phyloP scores from a whole-genome alignment of 2,113 vertebrate genomes.

The Elephantulus edwardii region DNA sequence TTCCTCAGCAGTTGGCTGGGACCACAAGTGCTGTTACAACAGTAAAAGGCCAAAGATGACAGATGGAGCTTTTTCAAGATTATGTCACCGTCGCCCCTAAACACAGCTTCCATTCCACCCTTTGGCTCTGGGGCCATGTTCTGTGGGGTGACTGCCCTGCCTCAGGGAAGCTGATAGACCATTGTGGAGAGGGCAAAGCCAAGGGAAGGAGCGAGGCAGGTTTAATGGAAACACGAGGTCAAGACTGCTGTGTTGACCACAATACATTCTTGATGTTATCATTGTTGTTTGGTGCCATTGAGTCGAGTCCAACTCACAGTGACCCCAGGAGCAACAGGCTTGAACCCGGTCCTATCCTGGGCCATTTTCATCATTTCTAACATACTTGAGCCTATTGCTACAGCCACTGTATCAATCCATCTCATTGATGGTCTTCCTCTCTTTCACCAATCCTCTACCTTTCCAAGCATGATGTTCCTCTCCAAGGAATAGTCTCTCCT shows the following conservation, averaged over 20 bases:
- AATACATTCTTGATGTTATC: background rate
- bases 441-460: too few species aligned
- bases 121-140: background rate
- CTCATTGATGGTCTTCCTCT: too few species aligned
- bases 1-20: constrained; percentile 77
- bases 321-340: too few species aligned
- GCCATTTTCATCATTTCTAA: too few species aligned
- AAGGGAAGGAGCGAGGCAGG: background rate
- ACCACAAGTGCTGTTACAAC: constrained; percentile 65
- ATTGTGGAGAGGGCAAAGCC: background rate
- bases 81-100: constrained; percentile 55
- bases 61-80: constrained; percentile 76
- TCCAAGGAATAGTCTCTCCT: too few species aligned
- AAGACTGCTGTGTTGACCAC: background rate
- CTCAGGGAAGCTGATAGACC: background rate
- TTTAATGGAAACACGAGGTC: background rate
- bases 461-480: too few species aligned
- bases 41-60: constrained; percentile 80
- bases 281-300: too few species aligned
- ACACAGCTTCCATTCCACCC: constrained; percentile 28
- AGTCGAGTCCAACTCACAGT: too few species aligned
- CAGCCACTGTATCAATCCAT: too few species aligned
- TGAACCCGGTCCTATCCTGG: too few species aligned
- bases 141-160: background rate
- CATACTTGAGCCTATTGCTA: too few species aligned